phyloP scores from a whole-genome alignment of 1,140 invertebrate species.

The Drosophila sproati region DNA sequence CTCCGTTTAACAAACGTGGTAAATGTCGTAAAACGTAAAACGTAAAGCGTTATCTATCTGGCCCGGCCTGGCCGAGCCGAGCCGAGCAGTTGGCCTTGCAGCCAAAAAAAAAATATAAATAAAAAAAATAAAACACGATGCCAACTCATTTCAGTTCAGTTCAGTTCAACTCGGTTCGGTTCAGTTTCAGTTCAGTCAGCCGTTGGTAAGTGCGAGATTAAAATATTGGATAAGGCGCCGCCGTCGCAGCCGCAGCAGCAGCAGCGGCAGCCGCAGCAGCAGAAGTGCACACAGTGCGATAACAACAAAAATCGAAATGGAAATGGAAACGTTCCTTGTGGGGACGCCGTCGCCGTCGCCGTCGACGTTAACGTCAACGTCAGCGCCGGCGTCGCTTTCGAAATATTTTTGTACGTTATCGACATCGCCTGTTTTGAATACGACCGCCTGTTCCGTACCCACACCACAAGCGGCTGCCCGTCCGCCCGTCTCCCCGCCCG shows the following conservation, averaged over 20 bases:
- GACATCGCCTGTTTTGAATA: slow-evolving; percentile 74
- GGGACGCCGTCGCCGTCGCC: slow-evolving; percentile 23
- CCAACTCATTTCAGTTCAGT: slow-evolving; percentile 28
- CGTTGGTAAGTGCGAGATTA: slow-evolving; percentile 80
- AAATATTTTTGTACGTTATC: slow-evolving; percentile 67
- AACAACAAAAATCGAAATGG: slow-evolving; percentile 60
- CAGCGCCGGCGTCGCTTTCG: slow-evolving; percentile 40
- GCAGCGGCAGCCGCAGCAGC: slow-evolving; percentile 50
- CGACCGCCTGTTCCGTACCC: slow-evolving; percentile 14
- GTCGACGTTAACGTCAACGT: background rate
- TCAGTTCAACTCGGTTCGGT: slow-evolving; percentile 3
- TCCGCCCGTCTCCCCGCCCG: slow-evolving; percentile 5
- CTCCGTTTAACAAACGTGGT: slow-evolving; percentile 42
- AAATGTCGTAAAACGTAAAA: slow-evolving; percentile 31
- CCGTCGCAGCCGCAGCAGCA: slow-evolving; percentile 25
- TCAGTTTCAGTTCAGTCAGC: slow-evolving; percentile 37
- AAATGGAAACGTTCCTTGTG: slow-evolving; percentile 65
- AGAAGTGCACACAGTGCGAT: slow-evolving; percentile 59
- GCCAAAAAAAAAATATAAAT: slow-evolving; percentile 6
- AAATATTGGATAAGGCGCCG: slow-evolving; percentile 76
- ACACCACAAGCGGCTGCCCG: too few species aligned
- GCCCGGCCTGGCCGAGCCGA: background rate
- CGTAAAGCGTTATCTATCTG: slow-evolving; percentile 56
- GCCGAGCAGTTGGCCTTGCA: slow-evolving; percentile 39
- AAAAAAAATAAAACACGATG: background rate